Percentiles rank a stretch among this genome's conserved stretches.
Evolutionary conservation across 1,140 invertebrate species (phyloP).

Genomic region (Maconellicoccus hirsutus): DNA sequence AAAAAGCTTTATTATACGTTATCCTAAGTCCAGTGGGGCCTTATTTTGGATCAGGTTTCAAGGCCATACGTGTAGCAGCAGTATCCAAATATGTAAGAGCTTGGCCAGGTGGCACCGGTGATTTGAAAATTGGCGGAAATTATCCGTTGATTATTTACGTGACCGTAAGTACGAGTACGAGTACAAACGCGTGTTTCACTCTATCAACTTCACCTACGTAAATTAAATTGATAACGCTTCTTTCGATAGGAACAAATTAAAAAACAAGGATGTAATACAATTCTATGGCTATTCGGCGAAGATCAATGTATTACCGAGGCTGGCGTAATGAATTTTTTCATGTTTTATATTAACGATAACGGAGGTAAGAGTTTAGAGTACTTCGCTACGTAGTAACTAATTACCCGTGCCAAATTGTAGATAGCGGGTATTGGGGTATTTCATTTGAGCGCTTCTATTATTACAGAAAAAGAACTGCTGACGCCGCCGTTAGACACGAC

Average conservation of each 20-base stretch:
- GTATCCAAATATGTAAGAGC: constrained; percentile 73
- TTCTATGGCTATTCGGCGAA: constrained; percentile 92
- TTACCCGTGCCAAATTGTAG: too few relatives aligned
- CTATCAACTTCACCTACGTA: too few relatives aligned
- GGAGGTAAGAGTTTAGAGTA: constrained; percentile 79
- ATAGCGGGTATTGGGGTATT: neutral
- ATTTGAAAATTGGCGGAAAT: constrained; percentile 92
- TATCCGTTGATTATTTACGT: constrained; percentile 76
- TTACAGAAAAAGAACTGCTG: constrained; percentile 73
- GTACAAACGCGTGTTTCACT: too few relatives aligned
- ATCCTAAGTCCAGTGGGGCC: constrained; percentile 86
- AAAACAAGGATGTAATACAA: constrained; percentile 78
- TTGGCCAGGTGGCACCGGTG: constrained; percentile 92
- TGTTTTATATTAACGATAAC: constrained; percentile 73
- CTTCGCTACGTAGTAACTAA: too few relatives aligned
- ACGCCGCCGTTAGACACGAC: constrained; percentile 89
- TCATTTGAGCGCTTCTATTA: neutral
- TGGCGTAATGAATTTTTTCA: constrained; percentile 98
- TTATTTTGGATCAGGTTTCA: constrained; percentile 66
- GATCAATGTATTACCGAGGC: constrained; percentile 93
- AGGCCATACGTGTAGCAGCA: constrained; percentile 61
- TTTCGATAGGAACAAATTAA: constrained; percentile 52
- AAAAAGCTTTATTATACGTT: constrained; percentile 77
- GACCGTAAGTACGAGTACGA: constrained; percentile 41
- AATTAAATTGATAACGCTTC: too few relatives aligned